These are phyloP conservation scores for human (Homo sapiens) DNA, from an alignment of 2,113 vertebrate species.

Conservation along the genomic window DNA sequence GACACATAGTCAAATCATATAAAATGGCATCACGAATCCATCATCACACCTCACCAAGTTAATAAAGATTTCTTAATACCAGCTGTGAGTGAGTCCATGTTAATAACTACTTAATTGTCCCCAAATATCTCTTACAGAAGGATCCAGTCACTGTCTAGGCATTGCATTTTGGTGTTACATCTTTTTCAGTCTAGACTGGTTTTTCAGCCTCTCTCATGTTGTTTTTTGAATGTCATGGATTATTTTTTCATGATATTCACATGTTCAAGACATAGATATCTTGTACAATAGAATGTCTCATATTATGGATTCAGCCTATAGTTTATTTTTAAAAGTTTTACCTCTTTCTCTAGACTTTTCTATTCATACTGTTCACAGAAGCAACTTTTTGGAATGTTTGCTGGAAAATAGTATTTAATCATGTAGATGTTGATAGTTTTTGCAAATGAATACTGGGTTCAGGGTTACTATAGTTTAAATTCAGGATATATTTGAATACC, in stretches of 20 bases:
- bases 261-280: neutral
- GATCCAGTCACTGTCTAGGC: rapidly evolving
- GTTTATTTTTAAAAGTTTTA: neutral
- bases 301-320: neutral
- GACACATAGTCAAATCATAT: no score
- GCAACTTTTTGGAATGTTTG: neutral
- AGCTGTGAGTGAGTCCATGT: neutral
- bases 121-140: neutral
- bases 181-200: neutral
- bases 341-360: neutral
- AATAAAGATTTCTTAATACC: neutral
- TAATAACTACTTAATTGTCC: neutral
- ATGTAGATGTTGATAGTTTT: neutral
- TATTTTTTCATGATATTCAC: neutral
- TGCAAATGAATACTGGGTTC: neutral
- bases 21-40: neutral
- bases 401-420: neutral
- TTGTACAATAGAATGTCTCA: neutral
- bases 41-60: neutral
- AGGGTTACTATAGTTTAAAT: neutral
- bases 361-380: neutral
- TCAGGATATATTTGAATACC: neutral
- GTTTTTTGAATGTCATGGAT: neutral
- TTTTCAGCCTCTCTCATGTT: neutral
- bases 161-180: neutral